Conservation (phyloP, 1,140 invertebrate species). For the Drosophila nigromelanica region DNA sequence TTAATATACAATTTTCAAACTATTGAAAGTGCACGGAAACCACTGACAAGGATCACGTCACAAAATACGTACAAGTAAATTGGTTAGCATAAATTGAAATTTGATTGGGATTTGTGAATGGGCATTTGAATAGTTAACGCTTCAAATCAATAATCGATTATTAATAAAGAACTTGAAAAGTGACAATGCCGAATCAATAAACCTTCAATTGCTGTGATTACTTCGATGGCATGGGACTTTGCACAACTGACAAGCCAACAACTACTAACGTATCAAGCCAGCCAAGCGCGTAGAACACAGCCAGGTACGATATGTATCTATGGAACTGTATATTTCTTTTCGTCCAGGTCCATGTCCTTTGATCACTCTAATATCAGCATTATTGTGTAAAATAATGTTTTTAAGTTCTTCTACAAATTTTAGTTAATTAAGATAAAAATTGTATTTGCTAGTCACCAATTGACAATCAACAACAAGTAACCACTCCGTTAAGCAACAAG, state of each 20-base stretch:
- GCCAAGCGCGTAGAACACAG: not conserved
- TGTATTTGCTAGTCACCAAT: not conserved
- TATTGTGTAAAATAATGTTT: too few species aligned
- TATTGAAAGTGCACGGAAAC: not conserved
- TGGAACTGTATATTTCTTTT: not conserved
- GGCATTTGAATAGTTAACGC: slow-evolving; percentile 9
- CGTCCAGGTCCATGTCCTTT: too few species aligned
- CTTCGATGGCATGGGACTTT: slow-evolving; percentile 75
- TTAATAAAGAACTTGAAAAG: slow-evolving; percentile 29
- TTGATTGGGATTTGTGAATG: slow-evolving; percentile 1
- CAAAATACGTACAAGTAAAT: not conserved
- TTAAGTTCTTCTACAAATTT: not conserved
- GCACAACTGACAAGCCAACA: slow-evolving; percentile 63
- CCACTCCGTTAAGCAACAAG: slow-evolving; percentile 44
- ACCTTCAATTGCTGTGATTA: slow-evolving; percentile 76
- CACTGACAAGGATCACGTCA: too few species aligned
- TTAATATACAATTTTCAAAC: not conserved
- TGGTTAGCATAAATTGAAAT: not conserved
- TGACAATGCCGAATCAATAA: slow-evolving; percentile 67
- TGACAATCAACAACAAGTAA: slow-evolving; percentile 9
- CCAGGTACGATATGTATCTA: slow-evolving; percentile 9
- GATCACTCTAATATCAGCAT: not conserved
- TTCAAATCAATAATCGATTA: slow-evolving; percentile 77
- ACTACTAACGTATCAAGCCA: slow-evolving; percentile 9
- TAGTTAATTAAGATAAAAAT: slow-evolving; percentile 11